Evolutionary conservation across 2,888 invertebrate genomes (phyloP).

Genomic region (Mythimna ferrago): DNA sequence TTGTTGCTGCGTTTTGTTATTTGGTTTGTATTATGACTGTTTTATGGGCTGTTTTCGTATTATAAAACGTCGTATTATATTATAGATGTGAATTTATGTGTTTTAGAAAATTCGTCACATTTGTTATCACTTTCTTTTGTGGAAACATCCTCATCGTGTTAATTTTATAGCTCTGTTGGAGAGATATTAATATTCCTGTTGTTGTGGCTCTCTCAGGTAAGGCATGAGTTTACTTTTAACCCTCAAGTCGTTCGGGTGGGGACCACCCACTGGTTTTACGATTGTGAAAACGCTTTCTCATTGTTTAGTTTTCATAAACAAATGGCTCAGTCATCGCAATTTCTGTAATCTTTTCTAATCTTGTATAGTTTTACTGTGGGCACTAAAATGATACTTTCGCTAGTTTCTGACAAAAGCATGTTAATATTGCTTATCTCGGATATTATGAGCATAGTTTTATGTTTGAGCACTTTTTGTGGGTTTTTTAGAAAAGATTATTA

Average conservation of each 20-base stretch:
- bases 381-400: conserved; percentile 54
- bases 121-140: conserved; percentile 45
- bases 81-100: conserved; percentile 55
- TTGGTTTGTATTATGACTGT: conserved; percentile 66
- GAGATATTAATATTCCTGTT: conserved; percentile 38
- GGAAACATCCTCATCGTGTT: conserved; percentile 33
- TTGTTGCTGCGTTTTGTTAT: conserved; percentile 68
- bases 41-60: conserved; percentile 65
- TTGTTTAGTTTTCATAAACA: conserved; percentile 76
- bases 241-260: conserved; percentile 54
- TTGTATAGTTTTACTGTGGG: conserved; percentile 58
- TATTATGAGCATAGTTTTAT: conserved; percentile 34
- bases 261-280: conserved; percentile 75
- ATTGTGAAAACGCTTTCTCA: conserved; percentile 73
- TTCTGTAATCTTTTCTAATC: conserved; percentile 70
- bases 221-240: conserved; percentile 64
- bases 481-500: conserved; percentile 37
- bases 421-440: conserved; percentile 53
- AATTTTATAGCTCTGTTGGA: conserved; percentile 42
- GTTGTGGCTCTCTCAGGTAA: conserved; percentile 59
- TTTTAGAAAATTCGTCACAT: conserved; percentile 60
- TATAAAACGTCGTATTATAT: conserved; percentile 44
- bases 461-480: conserved; percentile 14
- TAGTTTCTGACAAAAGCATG: conserved; percentile 53
- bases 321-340: conserved; percentile 75